Percentiles rank a stretch among this genome's conserved stretches.
Conservation (phyloP, 2,888 invertebrate genomes). For the Seira sanloemensis region DNA sequence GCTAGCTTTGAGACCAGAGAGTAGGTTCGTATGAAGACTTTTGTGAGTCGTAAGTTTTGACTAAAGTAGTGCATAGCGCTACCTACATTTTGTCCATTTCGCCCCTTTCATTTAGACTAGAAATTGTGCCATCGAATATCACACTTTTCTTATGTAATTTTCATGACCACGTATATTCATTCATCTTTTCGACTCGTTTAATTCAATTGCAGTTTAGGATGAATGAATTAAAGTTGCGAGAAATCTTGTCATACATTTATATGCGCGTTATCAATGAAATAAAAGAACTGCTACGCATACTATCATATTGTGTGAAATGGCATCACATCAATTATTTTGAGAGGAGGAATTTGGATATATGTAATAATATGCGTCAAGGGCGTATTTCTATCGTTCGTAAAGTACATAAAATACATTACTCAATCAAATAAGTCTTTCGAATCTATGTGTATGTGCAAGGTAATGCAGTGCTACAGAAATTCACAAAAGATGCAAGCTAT, state of each 20-base stretch:
- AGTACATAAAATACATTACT: too few relatives aligned
- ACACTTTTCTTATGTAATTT: not conserved
- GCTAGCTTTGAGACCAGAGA: not conserved
- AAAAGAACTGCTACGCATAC: not conserved
- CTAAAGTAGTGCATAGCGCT: not conserved
- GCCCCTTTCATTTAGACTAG: not conserved
- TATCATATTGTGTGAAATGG: not conserved
- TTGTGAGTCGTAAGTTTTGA: too few relatives aligned
- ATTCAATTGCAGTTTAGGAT: not conserved
- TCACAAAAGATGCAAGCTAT: not conserved
- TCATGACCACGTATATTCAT: not conserved
- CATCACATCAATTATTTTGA: not conserved
- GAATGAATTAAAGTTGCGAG: not conserved
- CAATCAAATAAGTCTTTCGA: too few relatives aligned
- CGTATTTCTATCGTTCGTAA: too few relatives aligned
- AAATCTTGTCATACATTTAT: not conserved
- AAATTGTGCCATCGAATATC: not conserved
- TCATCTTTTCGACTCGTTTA: not conserved
- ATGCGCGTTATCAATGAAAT: not conserved
- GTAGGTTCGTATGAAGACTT: too few relatives aligned
- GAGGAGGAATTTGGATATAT: not conserved
- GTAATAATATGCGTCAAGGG: not conserved
- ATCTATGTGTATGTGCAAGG: too few relatives aligned
- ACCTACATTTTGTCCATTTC: not conserved
- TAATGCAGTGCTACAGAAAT: not conserved